Evolutionary conservation across 2,113 vertebrate species (phyloP).

Genomic region (Condylura cristata): DNA sequence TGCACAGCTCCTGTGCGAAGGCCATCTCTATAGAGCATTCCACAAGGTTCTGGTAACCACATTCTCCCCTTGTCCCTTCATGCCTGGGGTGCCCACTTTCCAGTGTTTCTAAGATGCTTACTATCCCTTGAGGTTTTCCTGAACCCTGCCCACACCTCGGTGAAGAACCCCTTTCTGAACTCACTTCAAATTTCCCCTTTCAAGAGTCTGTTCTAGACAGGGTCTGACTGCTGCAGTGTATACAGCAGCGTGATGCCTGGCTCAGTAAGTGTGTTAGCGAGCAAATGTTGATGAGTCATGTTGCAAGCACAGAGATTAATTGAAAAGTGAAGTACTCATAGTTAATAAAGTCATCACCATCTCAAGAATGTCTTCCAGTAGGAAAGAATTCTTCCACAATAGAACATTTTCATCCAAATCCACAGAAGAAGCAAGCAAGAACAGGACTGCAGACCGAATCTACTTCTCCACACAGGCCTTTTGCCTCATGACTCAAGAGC

Average conservation of each 20-base stretch:
- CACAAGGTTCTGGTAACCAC: neutral
- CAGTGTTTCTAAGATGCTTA: neutral
- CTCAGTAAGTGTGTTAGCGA: neutral
- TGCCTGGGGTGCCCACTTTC: neutral
- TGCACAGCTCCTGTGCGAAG: neutral
- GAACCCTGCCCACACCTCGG: neutral
- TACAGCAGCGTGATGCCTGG: neutral
- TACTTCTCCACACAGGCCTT: neutral
- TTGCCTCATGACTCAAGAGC: neutral
- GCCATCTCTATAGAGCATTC: neutral
- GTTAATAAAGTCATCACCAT: slow-evolving; percentile 36
- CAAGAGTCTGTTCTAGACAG: neutral
- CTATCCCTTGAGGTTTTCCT: neutral
- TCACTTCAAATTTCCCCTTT: neutral
- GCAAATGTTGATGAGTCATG: neutral
- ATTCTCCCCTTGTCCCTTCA: neutral
- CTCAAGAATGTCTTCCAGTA: slow-evolving; percentile 44
- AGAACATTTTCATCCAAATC: neutral
- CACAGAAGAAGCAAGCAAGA: neutral
- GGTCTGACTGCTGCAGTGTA: neutral
- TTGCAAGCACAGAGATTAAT: slow-evolving; percentile 17
- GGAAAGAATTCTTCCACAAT: neutral
- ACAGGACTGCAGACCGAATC: neutral
- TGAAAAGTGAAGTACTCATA: slow-evolving; percentile 26
- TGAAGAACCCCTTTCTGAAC: neutral